A percentile compares a stretch with the other conserved stretches of the same genome.
These are phyloP conservation scores for Dolichomitus sp. DNA, from an alignment of 2,888 invertebrate genomes.

Conservation along the genomic window DNA sequence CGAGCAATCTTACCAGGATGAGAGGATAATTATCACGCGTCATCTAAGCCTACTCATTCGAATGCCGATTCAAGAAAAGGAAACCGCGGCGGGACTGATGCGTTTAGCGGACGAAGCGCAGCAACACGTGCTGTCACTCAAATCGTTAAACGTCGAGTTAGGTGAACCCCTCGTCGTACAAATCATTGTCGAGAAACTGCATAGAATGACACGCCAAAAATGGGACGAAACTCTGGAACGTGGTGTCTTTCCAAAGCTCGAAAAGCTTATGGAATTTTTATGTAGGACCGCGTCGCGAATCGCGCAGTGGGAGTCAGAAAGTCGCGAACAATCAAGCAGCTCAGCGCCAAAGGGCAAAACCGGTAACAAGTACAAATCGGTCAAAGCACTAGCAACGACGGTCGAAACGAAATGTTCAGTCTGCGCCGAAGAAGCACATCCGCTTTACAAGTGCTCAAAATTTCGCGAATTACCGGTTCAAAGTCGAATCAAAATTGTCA, in stretches of 20 bases:
- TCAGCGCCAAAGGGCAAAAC: neutral
- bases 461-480: constrained; percentile 23
- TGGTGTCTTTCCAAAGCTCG: constrained; percentile 23
- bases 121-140: constrained; percentile 20
- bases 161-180: neutral
- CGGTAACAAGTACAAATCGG: too few relatives aligned
- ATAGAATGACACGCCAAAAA: neutral
- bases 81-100: neutral
- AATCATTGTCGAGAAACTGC: constrained; percentile 1
- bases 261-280: neutral
- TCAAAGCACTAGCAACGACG: too few relatives aligned
- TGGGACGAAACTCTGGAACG: constrained; percentile 25
- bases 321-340: neutral
- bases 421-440: constrained; percentile 38
- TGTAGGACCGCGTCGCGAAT: neutral
- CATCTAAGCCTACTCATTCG: too few relatives aligned
- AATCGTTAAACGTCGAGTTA: neutral
- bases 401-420: constrained; percentile 16
- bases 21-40: too few relatives aligned
- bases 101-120: neutral
- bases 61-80: too few relatives aligned
- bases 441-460: neutral
- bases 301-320: constrained; percentile 30
- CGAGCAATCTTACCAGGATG: too few relatives aligned
- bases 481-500: too few relatives aligned